Evolutionary conservation across 2,113 vertebrate species (phyloP), one percentile per base, ranked within the genome.

Genomic region (Podocnemis expansa): DNA sequence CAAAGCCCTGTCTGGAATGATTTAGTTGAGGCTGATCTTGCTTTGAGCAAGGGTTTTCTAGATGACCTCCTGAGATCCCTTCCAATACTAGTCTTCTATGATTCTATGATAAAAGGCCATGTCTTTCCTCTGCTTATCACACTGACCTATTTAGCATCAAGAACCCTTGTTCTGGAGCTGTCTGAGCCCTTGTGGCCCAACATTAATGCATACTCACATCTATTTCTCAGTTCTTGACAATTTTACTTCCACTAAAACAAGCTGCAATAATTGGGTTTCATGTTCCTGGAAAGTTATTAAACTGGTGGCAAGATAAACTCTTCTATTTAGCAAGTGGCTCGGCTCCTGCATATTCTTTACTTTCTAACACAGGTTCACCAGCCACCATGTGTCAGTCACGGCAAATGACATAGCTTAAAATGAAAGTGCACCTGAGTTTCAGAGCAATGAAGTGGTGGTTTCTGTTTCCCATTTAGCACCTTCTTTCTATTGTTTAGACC

Each of bases 271-370:
- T 85, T 93, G 78, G 52, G 49, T 47, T 94, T 93, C 49, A 75
- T 55, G 80, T 49, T 92, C 91, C 47, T 89, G 82, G 85, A 84
- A 93, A 14, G 78, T 87, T 83, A 87, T 88, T 85, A 29, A 90
- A 85, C 47, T 47, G 47, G 47, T 47, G 10, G 47, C 78, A 85
- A 51, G 55, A 83, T 29, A 79, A 45, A 60, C 38, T 54, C 70
- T 75, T 88, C 79, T 73, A 51, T 82, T 92, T 89, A 94, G 51
- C 79, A 80, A 8, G 78, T 43, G 38, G 41, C 49, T n/a, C n/a
- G 56, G 19, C 19, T 81, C 49, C 92, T 55, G 49, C 87, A 84
- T 70, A 86, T 82, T 85, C 54, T 38, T 3, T 55, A 21, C 6
- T 84, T 86, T 78, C 56, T 17, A 3, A 10, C 52, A 10, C 52